These are phyloP conservation scores for Drosophila suboccidentalis DNA, from an alignment of 2,888 invertebrate genomes.

Conservation along the genomic window DNA sequence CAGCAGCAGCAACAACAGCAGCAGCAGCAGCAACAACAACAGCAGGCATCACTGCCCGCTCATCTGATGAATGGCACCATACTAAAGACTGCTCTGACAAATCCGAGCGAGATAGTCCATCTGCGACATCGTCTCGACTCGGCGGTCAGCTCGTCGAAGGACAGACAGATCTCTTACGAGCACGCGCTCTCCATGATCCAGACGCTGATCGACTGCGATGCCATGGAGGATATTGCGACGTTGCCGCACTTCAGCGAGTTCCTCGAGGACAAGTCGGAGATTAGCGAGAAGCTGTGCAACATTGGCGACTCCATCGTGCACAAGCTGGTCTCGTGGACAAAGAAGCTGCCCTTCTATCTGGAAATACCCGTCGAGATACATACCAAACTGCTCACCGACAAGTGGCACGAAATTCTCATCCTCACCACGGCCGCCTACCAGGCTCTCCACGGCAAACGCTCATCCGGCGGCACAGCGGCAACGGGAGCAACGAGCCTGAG, in stretches of 20 bases:
- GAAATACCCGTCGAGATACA: conserved; percentile 98
- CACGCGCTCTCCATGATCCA: conserved; percentile 95
- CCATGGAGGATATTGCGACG: conserved; percentile 98
- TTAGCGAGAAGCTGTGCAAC: conserved; percentile 96
- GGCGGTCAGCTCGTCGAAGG: conserved; percentile 94
- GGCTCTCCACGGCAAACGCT: conserved; percentile 91
- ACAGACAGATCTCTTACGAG: conserved; percentile 93
- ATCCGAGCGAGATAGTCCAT: conserved; percentile 96
- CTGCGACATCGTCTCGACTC: conserved; percentile 95
- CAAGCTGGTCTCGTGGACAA: conserved; percentile 99
- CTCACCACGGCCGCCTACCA: conserved; percentile 97
- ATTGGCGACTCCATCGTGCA: conserved; percentile 99
- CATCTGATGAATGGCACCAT: conserved; percentile 96
- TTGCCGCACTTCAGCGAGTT: conserved; percentile 95
- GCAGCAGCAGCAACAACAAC: conserved; percentile 71
- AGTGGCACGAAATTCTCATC: conserved; percentile 98
- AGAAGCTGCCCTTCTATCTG: conserved; percentile 97
- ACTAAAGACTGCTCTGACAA: conserved; percentile 96
- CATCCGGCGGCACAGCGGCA: conserved; percentile 17
- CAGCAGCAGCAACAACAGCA: conserved; percentile 60
- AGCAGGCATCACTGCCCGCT: conserved; percentile 86
- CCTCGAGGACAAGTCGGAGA: conserved; percentile 95
- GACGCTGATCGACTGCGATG: conserved; percentile 97
- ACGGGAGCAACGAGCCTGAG: conserved; percentile 12
- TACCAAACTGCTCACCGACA: conserved; percentile 97